phyloP scores from a whole-genome alignment of 2,797 vertebrate genomes.

The Gallinago nigripennis region DNA sequence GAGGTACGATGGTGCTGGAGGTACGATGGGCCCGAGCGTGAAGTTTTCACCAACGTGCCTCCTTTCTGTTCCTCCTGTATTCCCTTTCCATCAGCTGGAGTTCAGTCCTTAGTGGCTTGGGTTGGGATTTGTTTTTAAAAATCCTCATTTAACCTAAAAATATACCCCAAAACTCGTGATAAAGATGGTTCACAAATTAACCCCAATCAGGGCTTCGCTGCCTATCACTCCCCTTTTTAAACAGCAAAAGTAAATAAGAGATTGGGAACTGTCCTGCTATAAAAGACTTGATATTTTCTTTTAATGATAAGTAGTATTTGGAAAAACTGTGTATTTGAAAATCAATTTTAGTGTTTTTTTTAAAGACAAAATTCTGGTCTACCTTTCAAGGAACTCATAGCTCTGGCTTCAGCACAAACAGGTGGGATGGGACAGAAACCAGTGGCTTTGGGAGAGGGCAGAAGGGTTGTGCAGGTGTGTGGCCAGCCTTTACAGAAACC shows the following conservation, averaged over 20 bases:
- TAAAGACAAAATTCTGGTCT: not conserved
- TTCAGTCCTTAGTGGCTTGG: not conserved
- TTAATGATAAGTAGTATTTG: not conserved
- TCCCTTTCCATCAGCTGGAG: not conserved
- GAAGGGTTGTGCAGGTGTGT: not conserved
- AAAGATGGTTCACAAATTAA: not conserved
- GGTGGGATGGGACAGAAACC: fast-evolving
- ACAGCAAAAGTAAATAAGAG: not conserved
- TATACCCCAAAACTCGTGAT: fast-evolving
- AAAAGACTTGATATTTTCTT: not conserved
- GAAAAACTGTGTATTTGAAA: not conserved
- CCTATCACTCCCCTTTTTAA: not conserved
- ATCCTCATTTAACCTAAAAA: not conserved
- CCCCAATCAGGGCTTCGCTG: not conserved
- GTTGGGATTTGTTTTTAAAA: not conserved
- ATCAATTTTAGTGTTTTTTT: fast-evolving
- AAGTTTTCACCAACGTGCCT: fast-evolving
- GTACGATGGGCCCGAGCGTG: not conserved
- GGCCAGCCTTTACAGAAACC: not conserved
- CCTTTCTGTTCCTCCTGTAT: not conserved
- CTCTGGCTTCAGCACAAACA: not conserved
- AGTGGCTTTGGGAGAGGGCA: not conserved
- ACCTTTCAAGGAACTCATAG: not conserved
- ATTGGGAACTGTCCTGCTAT: not conserved
- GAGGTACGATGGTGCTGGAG: not conserved